Base-by-base conservation (phyloP, 1,140 invertebrate genomes). In the Eriocheir sinensis region DNA sequence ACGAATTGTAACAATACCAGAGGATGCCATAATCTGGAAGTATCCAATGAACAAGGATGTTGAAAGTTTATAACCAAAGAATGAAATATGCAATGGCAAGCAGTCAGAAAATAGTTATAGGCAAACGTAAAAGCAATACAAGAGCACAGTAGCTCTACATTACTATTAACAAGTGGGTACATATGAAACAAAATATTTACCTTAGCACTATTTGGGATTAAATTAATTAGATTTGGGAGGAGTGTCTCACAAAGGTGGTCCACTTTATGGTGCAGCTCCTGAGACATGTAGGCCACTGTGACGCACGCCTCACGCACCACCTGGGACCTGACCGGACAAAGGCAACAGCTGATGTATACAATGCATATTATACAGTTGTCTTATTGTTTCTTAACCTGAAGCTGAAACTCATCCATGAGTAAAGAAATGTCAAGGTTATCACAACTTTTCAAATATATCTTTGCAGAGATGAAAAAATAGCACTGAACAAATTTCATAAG, bases 131-230 rank as follows among this genome's bases (percentile, higher is more conserved):
- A n/a, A n/a, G n/a, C n/a, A n/a, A n/a, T n/a, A n/a, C n/a, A n/a
- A n/a, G n/a, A n/a, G n/a, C n/a, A n/a, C n/a, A n/a, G n/a, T n/a
- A n/a, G n/a, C n/a, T n/a, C n/a, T n/a, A n/a, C n/a, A n/a, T n/a
- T n/a, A n/a, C n/a, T n/a, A 72, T n/a, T n/a, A 72, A 72, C 27
- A 72, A 6, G 27, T 72, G 27, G n/a, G 21, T 86, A 72, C 60
- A 72, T 72, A 15, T 72, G 89, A 80, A 95, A 72, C 44, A 95
- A 38, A 89, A 40, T 94, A 41, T 81, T 95, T 96, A 98, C 98
- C 97, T 99, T 99, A 95, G 99, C 99, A 96, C 98, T 99, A 97
- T 99, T 99, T 96, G 98, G 98, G 96, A 99, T 99, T 83, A 99
- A 97, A 96, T 98, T 98, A 96, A 99, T 98, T 36, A 99, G 97